A percentile compares a stretch with the other conserved stretches of the same genome.
These are phyloP conservation scores for Sitta carolinensis DNA, from an alignment of 2,797 vertebrate species.

Conservation along the genomic window DNA sequence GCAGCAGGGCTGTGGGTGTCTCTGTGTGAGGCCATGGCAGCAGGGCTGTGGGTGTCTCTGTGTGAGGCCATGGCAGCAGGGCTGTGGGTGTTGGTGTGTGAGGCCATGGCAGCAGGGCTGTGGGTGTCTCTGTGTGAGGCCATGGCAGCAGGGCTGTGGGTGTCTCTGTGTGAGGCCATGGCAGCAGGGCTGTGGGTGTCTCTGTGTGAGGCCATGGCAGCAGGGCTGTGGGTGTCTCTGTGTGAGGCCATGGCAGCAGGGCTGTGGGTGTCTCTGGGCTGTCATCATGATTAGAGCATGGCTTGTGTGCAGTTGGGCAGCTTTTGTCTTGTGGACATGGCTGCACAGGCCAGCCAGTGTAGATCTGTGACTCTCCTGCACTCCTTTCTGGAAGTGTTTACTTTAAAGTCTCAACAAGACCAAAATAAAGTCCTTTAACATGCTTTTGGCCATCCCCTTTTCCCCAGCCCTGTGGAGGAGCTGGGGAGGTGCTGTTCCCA, in stretches of 20 bases:
- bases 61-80: rapidly evolving
- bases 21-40: too few relatives aligned
- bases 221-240: not conserved
- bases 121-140: not conserved
- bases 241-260: not conserved
- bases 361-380: not conserved
- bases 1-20: not conserved
- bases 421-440: rapidly evolving
- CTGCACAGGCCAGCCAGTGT: rapidly evolving
- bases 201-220: rapidly evolving
- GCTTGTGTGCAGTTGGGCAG: rapidly evolving
- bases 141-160: not conserved
- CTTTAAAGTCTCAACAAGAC: not conserved
- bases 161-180: rapidly evolving
- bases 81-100: rapidly evolving
- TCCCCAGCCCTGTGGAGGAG: not conserved
- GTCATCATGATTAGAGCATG: rapidly evolving
- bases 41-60: not conserved
- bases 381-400: not conserved
- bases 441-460: rapidly evolving
- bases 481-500: not conserved
- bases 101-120: rapidly evolving
- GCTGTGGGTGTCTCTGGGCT: rapidly evolving
- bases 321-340: not conserved
- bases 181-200: not conserved